phyloP scores from a whole-genome alignment of 2,797 vertebrate genomes.

The Platalea minor region DNA sequence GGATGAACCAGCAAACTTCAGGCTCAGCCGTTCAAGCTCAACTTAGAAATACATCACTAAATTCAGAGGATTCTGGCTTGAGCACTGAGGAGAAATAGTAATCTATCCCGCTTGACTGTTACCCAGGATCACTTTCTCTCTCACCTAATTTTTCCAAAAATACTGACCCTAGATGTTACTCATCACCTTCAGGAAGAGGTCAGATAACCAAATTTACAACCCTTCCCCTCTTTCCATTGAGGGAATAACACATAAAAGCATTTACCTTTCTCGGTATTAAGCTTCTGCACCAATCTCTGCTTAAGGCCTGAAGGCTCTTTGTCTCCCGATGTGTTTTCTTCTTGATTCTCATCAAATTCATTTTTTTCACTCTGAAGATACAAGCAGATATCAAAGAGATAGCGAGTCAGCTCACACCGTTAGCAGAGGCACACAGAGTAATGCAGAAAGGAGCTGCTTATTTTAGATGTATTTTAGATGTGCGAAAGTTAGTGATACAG shows the following conservation, averaged over 20 bases:
- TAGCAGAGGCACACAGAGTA: background rate
- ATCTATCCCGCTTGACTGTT: rapidly evolving
- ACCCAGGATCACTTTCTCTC: background rate
- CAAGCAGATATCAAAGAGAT: background rate
- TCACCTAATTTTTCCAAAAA: background rate
- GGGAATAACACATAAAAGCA: background rate
- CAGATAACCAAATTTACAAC: background rate
- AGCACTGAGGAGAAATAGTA: background rate
- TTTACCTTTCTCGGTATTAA: conserved; percentile 73
- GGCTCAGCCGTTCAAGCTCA: background rate
- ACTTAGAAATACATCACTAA: background rate
- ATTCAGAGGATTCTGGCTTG: background rate
- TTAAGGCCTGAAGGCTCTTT: conserved; percentile 3
- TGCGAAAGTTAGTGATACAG: background rate
- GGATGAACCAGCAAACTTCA: background rate
- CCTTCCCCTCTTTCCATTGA: background rate
- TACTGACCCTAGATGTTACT: background rate
- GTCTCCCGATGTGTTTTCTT: conserved; percentile 56
- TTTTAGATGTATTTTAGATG: background rate
- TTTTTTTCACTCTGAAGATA: conserved; percentile 82
- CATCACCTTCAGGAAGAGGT: background rate
- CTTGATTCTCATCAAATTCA: conserved; percentile 80
- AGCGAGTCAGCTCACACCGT: background rate
- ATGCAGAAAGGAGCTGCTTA: background rate
- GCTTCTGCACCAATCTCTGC: conserved; percentile 78